A percentile compares a stretch with the other conserved stretches of the same genome.
Conservation (phyloP, 2,888 invertebrate species). For the Ormyrus pomaceus region DNA sequence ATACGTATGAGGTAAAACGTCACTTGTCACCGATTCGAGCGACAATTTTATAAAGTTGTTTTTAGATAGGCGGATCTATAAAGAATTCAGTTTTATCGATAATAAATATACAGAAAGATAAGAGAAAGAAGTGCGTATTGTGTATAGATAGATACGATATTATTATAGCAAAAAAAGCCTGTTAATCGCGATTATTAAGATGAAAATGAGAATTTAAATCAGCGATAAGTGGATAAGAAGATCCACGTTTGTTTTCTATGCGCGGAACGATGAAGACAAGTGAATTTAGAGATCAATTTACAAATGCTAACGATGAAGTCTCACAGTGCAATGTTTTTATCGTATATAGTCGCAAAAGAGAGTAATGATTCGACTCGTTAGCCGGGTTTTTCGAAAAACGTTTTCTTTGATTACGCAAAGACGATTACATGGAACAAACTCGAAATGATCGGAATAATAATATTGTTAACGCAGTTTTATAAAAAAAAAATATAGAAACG, state of each 20-base stretch:
- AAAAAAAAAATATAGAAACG: constrained; percentile 24
- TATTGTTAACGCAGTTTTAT: constrained; percentile 53
- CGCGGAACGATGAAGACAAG: constrained; percentile 5
- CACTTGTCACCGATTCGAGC: constrained; percentile 57
- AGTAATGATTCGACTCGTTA: constrained; percentile 5
- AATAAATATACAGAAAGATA: constrained; percentile 42
- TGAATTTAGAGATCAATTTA: constrained; percentile 48
- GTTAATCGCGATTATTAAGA: constrained; percentile 21
- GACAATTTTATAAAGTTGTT: constrained; percentile 66
- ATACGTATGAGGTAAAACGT: constrained; percentile 51
- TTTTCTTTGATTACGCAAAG: constrained; percentile 21
- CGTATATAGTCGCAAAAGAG: constrained; percentile 24
- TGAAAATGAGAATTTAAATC: constrained; percentile 20
- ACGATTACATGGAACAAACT: constrained; percentile 27
- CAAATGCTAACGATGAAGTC: constrained; percentile 25
- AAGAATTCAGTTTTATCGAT: constrained; percentile 33
- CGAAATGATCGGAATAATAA: constrained; percentile 38
- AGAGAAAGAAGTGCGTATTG: constrained; percentile 32
- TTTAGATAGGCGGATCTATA: constrained; percentile 60
- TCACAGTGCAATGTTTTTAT: constrained; percentile 42
- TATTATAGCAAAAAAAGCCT: constrained; percentile 43
- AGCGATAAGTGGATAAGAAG: neutral
- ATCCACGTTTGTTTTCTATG: constrained; percentile 38
- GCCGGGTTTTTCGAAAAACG: constrained; percentile 18
- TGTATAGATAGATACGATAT: constrained; percentile 46